Evolutionary conservation across 2,888 invertebrate species (phyloP), one percentile per base, ranked within the genome.

Genomic region (Odontothrips loti): DNA sequence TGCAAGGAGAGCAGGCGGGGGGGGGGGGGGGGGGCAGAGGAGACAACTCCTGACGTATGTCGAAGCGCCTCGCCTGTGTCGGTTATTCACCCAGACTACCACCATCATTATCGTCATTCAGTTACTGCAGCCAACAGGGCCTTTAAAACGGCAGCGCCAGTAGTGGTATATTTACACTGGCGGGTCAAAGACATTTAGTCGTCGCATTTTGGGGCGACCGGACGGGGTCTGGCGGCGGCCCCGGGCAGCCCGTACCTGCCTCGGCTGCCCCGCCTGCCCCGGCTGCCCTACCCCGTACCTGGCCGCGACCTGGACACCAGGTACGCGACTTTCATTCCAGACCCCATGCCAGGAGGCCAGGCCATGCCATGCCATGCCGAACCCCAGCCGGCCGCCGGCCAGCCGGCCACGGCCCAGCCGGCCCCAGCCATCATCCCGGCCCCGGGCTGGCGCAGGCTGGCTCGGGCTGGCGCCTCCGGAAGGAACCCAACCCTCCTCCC

Each of bases 401-500:
- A 17, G 51, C n/a, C n/a, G n/a, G n/a, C n/a, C n/a, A n/a, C 2
- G 51, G 51, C 15, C 51, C 51, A 51, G 51, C 10, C 6, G 51
- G 15, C 58, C 17, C 58, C 34, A 43, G 34, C 34, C 34, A 43
- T 43, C 34, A n/a, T n/a, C 58, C 58, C 58, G 58, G 58, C 58
- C 58, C 58, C 23, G n/a, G 23, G 68, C 68, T 23, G 68, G 23
- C 27, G 0, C 17, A 2, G 58, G 58, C 68, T 75, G 23, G 68
- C 4, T 23, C 23, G 11, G 12, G 51, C 68, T 75, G 68, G 68
- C 68, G 68, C 68, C 68, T 27, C 68, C 68, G 68, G 27, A 75
- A 75, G 68, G 68, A 75, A 75, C 47, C 79, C 81, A 81, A 79
- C 34, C 63, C 15, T 63, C 58, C 58, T 9, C 58, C 58, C 58